These are phyloP conservation scores for Episyrphus balteatus DNA, from an alignment of 1,140 invertebrate genomes.

Conservation along the genomic window DNA sequence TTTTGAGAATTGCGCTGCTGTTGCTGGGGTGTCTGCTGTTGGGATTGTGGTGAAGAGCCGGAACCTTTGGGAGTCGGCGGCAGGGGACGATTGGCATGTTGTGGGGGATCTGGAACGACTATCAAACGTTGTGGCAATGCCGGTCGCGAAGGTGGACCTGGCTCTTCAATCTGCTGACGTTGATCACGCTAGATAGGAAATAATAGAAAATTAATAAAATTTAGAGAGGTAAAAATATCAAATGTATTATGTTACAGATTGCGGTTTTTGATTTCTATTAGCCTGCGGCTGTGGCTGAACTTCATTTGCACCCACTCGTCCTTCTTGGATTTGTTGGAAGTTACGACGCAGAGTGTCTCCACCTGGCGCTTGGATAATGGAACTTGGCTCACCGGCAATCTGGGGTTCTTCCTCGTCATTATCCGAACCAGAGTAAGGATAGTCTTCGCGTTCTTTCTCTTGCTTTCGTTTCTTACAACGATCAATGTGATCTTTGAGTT, in stretches of 20 bases:
- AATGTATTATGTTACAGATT: constrained; percentile 18
- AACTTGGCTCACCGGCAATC: constrained; percentile 75
- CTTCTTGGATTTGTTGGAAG: constrained; percentile 95
- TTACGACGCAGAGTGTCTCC: constrained; percentile 87
- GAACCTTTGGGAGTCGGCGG: constrained; percentile 63
- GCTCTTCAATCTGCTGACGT: constrained; percentile 51
- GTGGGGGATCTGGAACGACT: constrained; percentile 57
- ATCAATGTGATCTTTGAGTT: constrained; percentile 99
- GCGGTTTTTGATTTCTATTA: constrained; percentile 36
- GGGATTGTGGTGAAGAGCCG: constrained; percentile 36
- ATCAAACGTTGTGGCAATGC: constrained; percentile 80
- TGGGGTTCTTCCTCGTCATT: constrained; percentile 80
- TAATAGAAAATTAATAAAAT: neutral
- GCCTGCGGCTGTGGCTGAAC: constrained; percentile 33
- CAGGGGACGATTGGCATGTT: constrained; percentile 54
- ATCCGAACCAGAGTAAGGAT: constrained; percentile 76
- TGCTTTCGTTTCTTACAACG: constrained; percentile 89
- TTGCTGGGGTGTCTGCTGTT: constrained; percentile 44
- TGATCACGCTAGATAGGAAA: constrained; percentile 23
- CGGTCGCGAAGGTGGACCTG: constrained; percentile 70
- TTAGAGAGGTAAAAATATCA: neutral
- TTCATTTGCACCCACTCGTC: constrained; percentile 47
- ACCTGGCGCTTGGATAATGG: constrained; percentile 77
- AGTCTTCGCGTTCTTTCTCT: constrained; percentile 75
- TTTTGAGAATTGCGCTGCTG: constrained; percentile 65